These are phyloP conservation scores for Agonopterix arenella DNA, from an alignment of 2,888 invertebrate genomes.

Conservation along the genomic window DNA sequence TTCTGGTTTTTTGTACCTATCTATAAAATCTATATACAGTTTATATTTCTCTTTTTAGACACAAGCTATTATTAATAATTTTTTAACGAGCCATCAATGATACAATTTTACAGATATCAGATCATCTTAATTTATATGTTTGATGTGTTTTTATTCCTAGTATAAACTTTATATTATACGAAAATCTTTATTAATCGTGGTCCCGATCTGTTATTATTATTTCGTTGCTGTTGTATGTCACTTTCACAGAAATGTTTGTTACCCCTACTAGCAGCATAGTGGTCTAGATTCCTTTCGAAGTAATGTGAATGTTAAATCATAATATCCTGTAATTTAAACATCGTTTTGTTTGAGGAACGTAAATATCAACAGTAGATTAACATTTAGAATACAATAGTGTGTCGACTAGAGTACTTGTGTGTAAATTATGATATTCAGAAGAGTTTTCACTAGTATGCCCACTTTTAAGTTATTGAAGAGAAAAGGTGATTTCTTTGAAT, in stretches of 20 bases:
- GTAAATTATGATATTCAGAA: constrained; percentile 45
- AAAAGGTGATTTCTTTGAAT: too few relatives aligned
- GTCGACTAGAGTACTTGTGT: constrained; percentile 24
- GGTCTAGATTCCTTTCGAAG: constrained; percentile 34
- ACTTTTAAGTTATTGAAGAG: not conserved
- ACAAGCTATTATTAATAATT: too few relatives aligned
- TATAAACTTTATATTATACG: too few relatives aligned
- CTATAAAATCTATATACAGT: too few relatives aligned
- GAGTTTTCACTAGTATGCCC: constrained; percentile 1
- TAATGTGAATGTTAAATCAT: constrained; percentile 37
- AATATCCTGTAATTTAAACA: constrained; percentile 43
- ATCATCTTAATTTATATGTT: too few relatives aligned
- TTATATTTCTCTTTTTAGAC: too few relatives aligned
- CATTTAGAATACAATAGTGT: constrained; percentile 31
- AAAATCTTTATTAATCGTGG: too few relatives aligned
- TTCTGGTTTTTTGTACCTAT: too few relatives aligned
- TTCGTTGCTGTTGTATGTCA: not conserved
- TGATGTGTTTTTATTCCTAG: too few relatives aligned
- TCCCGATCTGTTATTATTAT: too few relatives aligned
- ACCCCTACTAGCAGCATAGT: constrained; percentile 10
- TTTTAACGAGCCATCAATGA: too few relatives aligned
- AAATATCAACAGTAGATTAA: constrained; percentile 30
- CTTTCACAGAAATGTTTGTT: not conserved
- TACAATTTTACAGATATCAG: too few relatives aligned
- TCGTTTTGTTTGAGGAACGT: constrained; percentile 14